Evolutionary conservation across 2,797 vertebrate genomes (phyloP).

Genomic region (Harpagifer antarcticus): DNA sequence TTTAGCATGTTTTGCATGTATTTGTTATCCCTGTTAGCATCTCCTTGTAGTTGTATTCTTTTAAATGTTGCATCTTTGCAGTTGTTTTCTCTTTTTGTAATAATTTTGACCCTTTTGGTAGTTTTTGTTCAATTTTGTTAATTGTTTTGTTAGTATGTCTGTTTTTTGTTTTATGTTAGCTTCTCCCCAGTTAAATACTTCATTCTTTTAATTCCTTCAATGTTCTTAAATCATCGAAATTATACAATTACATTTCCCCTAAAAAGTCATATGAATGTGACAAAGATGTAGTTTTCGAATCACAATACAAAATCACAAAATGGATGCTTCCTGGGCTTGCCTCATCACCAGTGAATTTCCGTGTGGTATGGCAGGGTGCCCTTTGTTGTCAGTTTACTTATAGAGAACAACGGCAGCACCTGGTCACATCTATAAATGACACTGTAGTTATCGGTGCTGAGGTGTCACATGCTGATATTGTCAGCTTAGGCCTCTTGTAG

Average conservation of each 20-base stretch:
- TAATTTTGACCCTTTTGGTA: too few relatives aligned
- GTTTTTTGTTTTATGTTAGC: neutral
- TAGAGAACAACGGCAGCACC: constrained; percentile 10
- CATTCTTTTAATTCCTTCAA: neutral
- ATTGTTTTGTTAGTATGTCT: too few relatives aligned
- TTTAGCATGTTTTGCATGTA: too few relatives aligned
- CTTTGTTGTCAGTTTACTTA: constrained; percentile 32
- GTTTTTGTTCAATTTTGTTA: too few relatives aligned
- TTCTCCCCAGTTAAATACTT: neutral
- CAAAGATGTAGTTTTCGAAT: neutral
- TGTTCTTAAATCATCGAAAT: neutral
- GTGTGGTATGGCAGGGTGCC: constrained; percentile 8
- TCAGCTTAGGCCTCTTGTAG: constrained; percentile 35
- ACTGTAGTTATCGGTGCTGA: constrained; percentile 43
- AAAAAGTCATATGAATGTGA: neutral
- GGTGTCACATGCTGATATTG: constrained; percentile 37
- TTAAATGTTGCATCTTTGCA: too few relatives aligned
- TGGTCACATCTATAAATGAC: constrained; percentile 37
- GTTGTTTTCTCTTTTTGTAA: too few relatives aligned
- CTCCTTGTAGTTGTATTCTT: too few relatives aligned
- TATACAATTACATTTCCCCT: neutral
- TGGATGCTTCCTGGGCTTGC: neutral
- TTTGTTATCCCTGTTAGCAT: too few relatives aligned
- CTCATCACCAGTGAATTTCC: neutral
- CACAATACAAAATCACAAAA: neutral